Evolutionary conservation across 2,888 invertebrate species (phyloP).

Genomic region (Ceriagrion tenellum): DNA sequence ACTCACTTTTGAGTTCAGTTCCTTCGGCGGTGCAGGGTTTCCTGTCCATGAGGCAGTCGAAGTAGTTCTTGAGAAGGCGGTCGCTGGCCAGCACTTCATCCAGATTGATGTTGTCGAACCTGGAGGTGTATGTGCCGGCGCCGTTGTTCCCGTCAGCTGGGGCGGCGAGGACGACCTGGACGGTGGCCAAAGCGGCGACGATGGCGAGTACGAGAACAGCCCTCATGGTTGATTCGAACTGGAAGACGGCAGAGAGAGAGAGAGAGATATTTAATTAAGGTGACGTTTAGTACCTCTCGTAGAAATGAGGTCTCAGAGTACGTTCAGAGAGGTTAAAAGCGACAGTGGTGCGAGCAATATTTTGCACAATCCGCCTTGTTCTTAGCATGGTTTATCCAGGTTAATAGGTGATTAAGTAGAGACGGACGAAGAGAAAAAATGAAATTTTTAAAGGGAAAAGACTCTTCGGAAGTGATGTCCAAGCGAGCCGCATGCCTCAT

Average conservation of each 20-base stretch:
- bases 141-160: constrained; percentile 73
- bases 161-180: constrained; percentile 69
- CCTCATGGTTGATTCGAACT: constrained; percentile 46
- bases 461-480: too few relatives aligned
- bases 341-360: too few relatives aligned
- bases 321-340: too few relatives aligned
- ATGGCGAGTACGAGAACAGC: constrained; percentile 7
- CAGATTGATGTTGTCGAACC: constrained; percentile 85
- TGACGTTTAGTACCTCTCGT: too few relatives aligned
- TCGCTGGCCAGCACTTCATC: constrained; percentile 84
- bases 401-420: too few relatives aligned
- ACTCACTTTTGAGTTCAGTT: constrained; percentile 85
- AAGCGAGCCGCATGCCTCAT: too few relatives aligned
- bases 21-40: constrained; percentile 86
- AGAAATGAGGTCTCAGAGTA: too few relatives aligned
- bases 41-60: constrained; percentile 83
- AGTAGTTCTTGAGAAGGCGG: constrained; percentile 83
- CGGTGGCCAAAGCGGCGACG: constrained; percentile 64
- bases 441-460: too few relatives aligned
- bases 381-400: too few relatives aligned
- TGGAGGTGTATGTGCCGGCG: constrained; percentile 81
- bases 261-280: too few relatives aligned
- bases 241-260: not conserved
- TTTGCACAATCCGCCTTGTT: too few relatives aligned
- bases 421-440: too few relatives aligned